phyloP scores from a whole-genome alignment of 2,888 invertebrate species.

The Meta bourneti region DNA sequence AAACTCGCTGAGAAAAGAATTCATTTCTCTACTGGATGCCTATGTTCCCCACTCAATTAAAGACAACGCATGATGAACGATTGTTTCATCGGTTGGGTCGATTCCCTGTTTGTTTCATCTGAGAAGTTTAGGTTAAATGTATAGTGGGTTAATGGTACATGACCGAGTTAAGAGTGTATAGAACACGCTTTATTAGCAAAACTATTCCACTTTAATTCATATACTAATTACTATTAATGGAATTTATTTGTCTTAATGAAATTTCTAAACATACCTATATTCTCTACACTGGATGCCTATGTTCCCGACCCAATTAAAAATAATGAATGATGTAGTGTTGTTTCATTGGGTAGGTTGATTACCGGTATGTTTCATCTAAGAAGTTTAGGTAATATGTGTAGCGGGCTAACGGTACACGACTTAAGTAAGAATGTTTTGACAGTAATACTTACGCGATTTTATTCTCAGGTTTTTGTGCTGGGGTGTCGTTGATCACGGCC shows the following conservation, averaged over 20 bases:
- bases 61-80: constrained; percentile 60
- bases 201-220: too few relatives aligned
- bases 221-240: too few relatives aligned
- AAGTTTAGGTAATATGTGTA: neutral
- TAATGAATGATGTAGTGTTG: constrained; percentile 44
- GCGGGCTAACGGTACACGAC: neutral
- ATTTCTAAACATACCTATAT: neutral
- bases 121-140: neutral
- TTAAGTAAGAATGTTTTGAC: too few relatives aligned
- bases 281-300: constrained; percentile 31
- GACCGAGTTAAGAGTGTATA: too few relatives aligned
- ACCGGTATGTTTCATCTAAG: neutral
- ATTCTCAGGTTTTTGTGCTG: too few relatives aligned
- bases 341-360: constrained; percentile 20
- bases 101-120: neutral
- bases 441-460: too few relatives aligned
- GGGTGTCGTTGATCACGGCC: too few relatives aligned
- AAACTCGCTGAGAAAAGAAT: constrained; percentile 48
- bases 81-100: constrained; percentile 27
- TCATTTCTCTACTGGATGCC: constrained; percentile 43
- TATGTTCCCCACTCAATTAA: constrained; percentile 63
- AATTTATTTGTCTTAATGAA: too few relatives aligned
- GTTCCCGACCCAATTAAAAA: constrained; percentile 62
- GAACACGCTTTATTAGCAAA: too few relatives aligned
- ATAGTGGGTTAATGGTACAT: neutral